A percentile compares a stretch with the other conserved stretches of the same genome.
Conservation (phyloP, 2,797 vertebrate genomes). For the Salarias fasciatus region DNA sequence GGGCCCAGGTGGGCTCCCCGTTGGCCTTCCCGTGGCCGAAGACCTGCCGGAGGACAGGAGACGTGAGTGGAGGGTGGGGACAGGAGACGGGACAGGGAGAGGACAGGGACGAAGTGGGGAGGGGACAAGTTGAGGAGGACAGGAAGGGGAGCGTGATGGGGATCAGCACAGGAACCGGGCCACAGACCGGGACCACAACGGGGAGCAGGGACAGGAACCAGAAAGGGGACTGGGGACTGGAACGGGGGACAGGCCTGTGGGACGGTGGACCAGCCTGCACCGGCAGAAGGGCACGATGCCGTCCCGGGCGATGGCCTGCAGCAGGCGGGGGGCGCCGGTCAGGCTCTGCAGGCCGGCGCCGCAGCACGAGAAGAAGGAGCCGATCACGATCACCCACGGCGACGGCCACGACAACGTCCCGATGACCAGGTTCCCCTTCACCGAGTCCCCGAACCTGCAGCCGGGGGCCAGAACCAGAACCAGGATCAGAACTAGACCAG, state of each 20-base stretch:
- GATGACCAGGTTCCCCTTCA: constrained; percentile 93
- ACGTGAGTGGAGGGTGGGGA: too few species aligned
- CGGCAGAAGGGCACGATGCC: constrained; percentile 94
- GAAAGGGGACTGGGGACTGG: too few species aligned
- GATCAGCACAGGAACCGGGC: too few species aligned
- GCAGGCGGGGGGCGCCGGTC: constrained; percentile 91
- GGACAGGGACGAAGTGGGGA: too few species aligned
- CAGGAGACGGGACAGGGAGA: too few species aligned
- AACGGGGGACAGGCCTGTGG: too few species aligned
- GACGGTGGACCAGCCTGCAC: too few species aligned
- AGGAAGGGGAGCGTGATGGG: too few species aligned
- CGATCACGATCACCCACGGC: constrained; percentile 97
- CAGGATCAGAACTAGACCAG: too few species aligned
- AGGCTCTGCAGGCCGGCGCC: constrained; percentile 96
- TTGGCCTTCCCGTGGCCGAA: constrained; percentile 98
- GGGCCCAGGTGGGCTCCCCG: constrained; percentile 96
- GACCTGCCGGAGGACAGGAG: constrained; percentile 76
- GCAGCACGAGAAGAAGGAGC: constrained; percentile 97
- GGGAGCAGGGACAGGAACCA: too few species aligned
- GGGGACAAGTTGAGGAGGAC: too few species aligned
- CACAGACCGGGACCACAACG: too few species aligned
- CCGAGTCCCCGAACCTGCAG: constrained; percentile 94
- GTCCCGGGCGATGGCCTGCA: constrained; percentile 96
- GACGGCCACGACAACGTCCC: constrained; percentile 96
- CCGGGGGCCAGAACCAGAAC: constrained; percentile 8